phyloP scores from a whole-genome alignment of 2,888 invertebrate species.

The Mesorhabditis belari region DNA sequence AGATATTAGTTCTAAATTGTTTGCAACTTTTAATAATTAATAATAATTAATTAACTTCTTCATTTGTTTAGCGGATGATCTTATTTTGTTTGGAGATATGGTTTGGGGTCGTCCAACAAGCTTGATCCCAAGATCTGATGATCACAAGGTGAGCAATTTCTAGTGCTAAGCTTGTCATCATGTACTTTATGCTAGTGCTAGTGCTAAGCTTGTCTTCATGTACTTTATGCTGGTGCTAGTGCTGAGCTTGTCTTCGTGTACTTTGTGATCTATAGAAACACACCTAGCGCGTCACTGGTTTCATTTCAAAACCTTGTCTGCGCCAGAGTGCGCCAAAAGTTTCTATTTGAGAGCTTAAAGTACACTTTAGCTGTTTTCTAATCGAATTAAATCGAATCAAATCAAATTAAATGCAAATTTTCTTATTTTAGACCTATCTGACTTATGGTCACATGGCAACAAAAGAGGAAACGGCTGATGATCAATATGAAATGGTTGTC shows the following conservation, averaged over 20 bases:
- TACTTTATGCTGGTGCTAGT: no score
- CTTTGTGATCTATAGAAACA: no score
- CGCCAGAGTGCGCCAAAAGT: no score
- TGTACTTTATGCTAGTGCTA: no score
- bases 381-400: neutral
- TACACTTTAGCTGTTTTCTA: neutral
- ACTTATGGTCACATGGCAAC: conserved; percentile 14
- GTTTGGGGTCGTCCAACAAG: conserved; percentile 38
- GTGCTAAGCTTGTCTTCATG: no score
- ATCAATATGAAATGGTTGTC: conserved; percentile 17
- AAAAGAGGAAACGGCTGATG: conserved; percentile 17
- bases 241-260: no score
- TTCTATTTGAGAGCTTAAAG: no score
- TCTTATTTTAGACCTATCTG: conserved; percentile 7
- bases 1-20: neutral
- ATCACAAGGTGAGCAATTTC: conserved; percentile 11
- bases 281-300: no score
- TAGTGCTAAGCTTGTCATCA: no score
- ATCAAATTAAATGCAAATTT: neutral
- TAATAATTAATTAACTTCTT: neutral
- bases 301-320: no score
- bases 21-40: neutral
- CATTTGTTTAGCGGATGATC: conserved; percentile 26
- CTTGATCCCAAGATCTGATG: conserved; percentile 25
- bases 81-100: conserved; percentile 32